Percentiles rank a stretch among this genome's conserved stretches.
These are phyloP conservation scores for Plotosus lineatus DNA, from an alignment of 2,113 vertebrate genomes.

Conservation along the genomic window DNA sequence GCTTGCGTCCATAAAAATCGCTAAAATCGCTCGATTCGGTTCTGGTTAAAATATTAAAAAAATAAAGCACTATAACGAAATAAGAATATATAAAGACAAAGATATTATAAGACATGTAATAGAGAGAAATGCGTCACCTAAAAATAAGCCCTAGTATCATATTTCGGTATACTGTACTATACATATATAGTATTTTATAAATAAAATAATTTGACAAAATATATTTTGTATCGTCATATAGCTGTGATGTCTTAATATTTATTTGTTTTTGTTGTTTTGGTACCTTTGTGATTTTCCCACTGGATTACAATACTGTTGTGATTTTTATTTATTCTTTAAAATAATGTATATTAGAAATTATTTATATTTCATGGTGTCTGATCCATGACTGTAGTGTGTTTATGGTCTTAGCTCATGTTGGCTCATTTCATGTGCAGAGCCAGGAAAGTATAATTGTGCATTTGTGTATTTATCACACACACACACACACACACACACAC, in stretches of 20 bases:
- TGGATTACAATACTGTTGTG: neutral
- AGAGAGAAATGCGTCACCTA: no score
- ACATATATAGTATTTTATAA: neutral
- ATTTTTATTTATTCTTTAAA: neutral
- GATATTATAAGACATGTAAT: no score
- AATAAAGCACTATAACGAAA: no score
- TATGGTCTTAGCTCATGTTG: neutral
- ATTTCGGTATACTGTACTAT: no score
- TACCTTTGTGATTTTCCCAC: neutral
- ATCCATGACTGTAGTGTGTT: neutral
- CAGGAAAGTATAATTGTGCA: constrained; percentile 27
- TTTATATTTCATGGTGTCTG: neutral
- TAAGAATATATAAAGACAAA: no score
- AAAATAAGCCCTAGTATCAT: no score
- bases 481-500: neutral
- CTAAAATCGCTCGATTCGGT: no score
- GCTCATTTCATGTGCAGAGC: constrained; percentile 1
- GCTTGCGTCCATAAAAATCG: no score
- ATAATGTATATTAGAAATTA: neutral
- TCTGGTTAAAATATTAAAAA: no score
- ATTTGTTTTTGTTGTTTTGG: neutral
- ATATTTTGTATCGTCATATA: neutral
- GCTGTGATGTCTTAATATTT: neutral
- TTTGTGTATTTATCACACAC: constrained; percentile 47
- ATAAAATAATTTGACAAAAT: neutral